Base-by-base conservation (phyloP, 2,888 invertebrate genomes). In the Nasonovia ribisnigri region DNA sequence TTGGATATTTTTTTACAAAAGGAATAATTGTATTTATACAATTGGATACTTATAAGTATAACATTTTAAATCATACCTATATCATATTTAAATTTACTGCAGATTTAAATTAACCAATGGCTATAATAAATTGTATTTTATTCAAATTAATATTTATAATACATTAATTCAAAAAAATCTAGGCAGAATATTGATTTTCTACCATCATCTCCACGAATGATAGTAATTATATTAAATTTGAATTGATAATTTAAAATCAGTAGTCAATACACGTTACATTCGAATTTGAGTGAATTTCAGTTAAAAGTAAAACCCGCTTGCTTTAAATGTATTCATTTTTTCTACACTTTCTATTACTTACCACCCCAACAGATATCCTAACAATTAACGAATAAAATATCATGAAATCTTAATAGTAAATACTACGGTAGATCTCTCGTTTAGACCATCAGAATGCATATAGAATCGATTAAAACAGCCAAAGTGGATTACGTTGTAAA, bases 401-500 rank as follows among this genome's bases (percentile, higher is more conserved):
- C 8, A 77, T 0, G 36, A 36, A 77, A 77, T 77, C 77, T 36
- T 20, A 77, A 42, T 36, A 77, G 36, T 77, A 42, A 77, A 77
- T 77, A 77, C 77, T 36, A 36, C 20, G 20, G 36, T 3, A 77
- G 20, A 36, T 77, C 36, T 36, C 36, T 77, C 36, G 20, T 77
- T 77, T 77, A 77, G 16, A 20, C 77, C 36, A 24, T 77, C 36
- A 77, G 36, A 42, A 77, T 20, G 26, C 77, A 77, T 8, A 51
- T 51, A 51, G 36, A 51, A 88, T 4, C 86, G 29, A 87, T 48
- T 46, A 46, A 46, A n/a, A 87, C 29, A n/a, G n/a, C 26, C 87
- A 87, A 87, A 46, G 26, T 46, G 29, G 87, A 87, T 87, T 29
- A 87, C 48, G 46, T 87, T 86, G n/a, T 87, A 87, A 16, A 77